These are phyloP conservation scores for Solea senegalensis DNA, from an alignment of 2,113 vertebrate genomes.

Conservation along the genomic window DNA sequence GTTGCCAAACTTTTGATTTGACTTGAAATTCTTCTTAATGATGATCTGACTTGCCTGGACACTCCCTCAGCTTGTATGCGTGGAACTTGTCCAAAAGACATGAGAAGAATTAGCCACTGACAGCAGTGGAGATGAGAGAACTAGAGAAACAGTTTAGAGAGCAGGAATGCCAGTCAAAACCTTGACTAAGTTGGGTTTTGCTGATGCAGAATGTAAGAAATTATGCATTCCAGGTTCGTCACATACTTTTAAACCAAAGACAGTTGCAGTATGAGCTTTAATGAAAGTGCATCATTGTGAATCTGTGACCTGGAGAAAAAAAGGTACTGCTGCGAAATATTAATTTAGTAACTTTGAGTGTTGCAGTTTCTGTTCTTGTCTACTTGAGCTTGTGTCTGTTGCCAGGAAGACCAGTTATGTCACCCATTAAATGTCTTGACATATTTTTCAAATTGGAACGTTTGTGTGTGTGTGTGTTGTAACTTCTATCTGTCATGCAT, in stretches of 20 bases:
- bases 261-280: too few relatives aligned
- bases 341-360: background rate
- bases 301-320: too few relatives aligned
- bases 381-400: constrained; percentile 60
- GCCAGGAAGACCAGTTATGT: constrained; percentile 72
- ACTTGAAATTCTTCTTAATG: background rate
- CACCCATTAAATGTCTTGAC: constrained; percentile 72
- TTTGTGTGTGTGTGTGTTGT: constrained; percentile 2
- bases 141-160: too few relatives aligned
- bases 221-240: too few relatives aligned
- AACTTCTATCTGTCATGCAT: constrained; percentile 34
- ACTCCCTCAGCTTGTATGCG: background rate
- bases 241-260: too few relatives aligned
- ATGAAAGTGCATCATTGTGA: too few relatives aligned
- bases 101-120: background rate
- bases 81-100: background rate
- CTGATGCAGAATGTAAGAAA: too few relatives aligned
- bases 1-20: background rate
- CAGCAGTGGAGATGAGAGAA: background rate
- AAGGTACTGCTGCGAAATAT: too few relatives aligned
- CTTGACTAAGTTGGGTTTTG: too few relatives aligned
- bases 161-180: too few relatives aligned
- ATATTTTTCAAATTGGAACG: constrained; percentile 67
- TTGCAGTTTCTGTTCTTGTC: constrained; percentile 44
- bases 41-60: background rate